phyloP scores from a whole-genome alignment of 1,140 invertebrate genomes.

The Triops cancriformis region DNA sequence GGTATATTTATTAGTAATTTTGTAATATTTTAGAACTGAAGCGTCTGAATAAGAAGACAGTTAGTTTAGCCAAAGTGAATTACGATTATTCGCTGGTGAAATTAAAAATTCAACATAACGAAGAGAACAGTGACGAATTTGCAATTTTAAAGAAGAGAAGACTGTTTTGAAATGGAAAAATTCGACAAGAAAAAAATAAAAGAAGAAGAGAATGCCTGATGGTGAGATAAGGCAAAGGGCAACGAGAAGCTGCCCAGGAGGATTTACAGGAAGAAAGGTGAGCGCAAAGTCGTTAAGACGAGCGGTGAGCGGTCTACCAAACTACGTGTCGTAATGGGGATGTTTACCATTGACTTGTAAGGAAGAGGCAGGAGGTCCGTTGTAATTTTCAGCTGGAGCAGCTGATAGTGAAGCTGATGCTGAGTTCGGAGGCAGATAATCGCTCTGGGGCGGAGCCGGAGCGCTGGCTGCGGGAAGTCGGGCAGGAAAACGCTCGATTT shows the following conservation, averaged over 20 bases:
- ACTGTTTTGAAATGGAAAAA: too few species aligned
- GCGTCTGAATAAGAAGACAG: too few species aligned
- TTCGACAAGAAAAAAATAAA: too few species aligned
- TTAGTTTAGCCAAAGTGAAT: too few species aligned
- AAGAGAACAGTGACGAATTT: too few species aligned
- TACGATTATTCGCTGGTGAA: too few species aligned
- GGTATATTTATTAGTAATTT: too few species aligned
- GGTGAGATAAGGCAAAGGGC: not conserved
- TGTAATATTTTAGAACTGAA: too few species aligned
- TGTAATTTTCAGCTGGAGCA: not conserved
- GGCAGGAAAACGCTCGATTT: conserved; percentile 12
- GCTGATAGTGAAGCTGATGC: not conserved
- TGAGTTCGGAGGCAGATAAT: not conserved
- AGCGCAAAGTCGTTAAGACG: not conserved
- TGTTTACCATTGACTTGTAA: conserved; percentile 5
- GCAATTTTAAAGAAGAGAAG: too few species aligned
- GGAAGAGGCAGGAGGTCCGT: conserved; percentile 1
- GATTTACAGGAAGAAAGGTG: not conserved
- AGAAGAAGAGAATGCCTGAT: not conserved
- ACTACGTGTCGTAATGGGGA: not conserved
- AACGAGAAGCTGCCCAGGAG: too few species aligned
- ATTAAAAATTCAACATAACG: too few species aligned
- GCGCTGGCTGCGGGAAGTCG: not conserved
- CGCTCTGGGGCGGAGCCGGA: not conserved
- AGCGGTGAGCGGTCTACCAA: not conserved